A percentile compares a stretch with the other conserved stretches of the same genome.
These are phyloP conservation scores for Salvelinus sp. DNA, from an alignment of 2,113 vertebrate species.

Conservation along the genomic window DNA sequence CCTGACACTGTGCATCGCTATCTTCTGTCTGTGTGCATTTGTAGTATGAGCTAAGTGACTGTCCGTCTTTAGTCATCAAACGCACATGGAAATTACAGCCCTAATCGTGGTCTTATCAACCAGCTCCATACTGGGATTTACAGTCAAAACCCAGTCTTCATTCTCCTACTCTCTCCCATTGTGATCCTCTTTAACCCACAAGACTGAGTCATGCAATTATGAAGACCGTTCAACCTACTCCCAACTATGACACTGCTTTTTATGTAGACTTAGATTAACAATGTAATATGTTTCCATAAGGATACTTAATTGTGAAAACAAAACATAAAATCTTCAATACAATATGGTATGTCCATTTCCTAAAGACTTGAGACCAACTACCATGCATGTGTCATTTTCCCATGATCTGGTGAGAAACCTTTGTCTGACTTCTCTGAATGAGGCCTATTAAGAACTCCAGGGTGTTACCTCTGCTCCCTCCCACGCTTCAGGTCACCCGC, in stretches of 20 bases:
- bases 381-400: constrained; percentile 49
- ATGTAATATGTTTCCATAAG: neutral
- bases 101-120: constrained; percentile 69
- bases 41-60: constrained; percentile 46
- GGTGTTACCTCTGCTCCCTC: constrained; percentile 63
- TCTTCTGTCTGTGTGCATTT: neutral
- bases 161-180: constrained; percentile 31
- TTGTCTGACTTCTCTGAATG: constrained; percentile 67
- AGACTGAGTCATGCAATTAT: neutral
- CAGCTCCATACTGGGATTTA: constrained; percentile 61
- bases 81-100: constrained; percentile 52
- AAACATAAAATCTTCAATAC: neutral
- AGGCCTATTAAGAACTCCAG: constrained; percentile 69
- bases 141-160: constrained; percentile 33
- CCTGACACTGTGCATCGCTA: constrained; percentile 21
- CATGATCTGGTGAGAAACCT: constrained; percentile 57
- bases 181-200: constrained; percentile 31
- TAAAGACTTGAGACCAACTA: constrained; percentile 50
- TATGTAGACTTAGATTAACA: no score
- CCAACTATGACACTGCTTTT: no score
- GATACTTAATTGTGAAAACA: neutral
- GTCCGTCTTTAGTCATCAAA: constrained; percentile 62
- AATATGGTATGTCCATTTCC: neutral
- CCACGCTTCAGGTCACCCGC: constrained; percentile 60
- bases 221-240: neutral